Base-by-base conservation (phyloP, 2,113 vertebrate genomes). In the Cyrtonyx montezumae region DNA sequence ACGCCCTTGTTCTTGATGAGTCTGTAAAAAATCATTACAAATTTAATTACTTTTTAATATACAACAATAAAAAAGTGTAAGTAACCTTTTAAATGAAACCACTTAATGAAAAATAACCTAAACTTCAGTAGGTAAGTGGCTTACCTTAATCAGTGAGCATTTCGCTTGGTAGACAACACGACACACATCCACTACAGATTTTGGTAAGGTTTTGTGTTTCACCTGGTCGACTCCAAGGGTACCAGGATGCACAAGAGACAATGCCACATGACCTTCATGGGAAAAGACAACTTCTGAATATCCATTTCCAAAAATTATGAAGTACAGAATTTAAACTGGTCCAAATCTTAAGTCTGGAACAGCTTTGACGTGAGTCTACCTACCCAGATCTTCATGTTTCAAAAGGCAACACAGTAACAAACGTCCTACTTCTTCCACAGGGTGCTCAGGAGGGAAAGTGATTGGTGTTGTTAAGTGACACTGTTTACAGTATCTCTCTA, bases 361-460 rank as follows among this genome's bases (percentile, higher is more conserved):
- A 76, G 26, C 37, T 59, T 36, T 14, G 79, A 8, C 6, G 34
- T 15, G 83, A 85, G 51, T 34, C 71, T 58, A 92, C 94, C 53
- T 98, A 99, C 99, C 99, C 73, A 99, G 98, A 97, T 99, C 99
- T 84, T 99, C 99, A 87, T 99, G 99, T 94, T 99, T 99, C 66
- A 99, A 97, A 79, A 99, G 98, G 97, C 99, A 99, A 95, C 99
- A 99, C 42, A 99, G 95, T 49, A 99, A 97, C 90, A 99, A 97
- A 59, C 99, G 99, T 73, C 99, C 99, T 34, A 99, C 99, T 96
- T 99, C 99, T 97, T 99, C 99, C 95, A 99, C 99, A 2, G 99
- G 99, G 94, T 99, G 99, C 67, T 99, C 99, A 3, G 97, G 98
- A 62, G 99, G 99, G 94, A 99, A 99, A 7, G 98, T 99, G 95